phyloP scores from a whole-genome alignment of 2,888 invertebrate species.

The Synanthedon andrenaeformis region DNA sequence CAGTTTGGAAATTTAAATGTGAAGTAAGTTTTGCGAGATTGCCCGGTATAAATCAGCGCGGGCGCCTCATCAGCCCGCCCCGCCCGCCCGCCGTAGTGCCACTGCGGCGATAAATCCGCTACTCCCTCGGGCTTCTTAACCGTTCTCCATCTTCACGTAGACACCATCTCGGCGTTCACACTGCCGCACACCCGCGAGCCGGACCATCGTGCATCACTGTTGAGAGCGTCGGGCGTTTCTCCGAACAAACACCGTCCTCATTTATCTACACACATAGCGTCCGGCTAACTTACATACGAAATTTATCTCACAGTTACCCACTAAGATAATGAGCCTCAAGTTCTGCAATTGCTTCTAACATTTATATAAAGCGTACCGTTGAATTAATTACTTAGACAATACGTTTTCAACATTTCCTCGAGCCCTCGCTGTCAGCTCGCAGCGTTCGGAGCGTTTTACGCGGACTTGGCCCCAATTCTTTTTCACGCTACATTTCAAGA shows the following conservation, averaged over 20 bases:
- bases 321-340: neutral
- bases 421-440: slow-evolving; percentile 46
- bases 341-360: neutral
- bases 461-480: slow-evolving; percentile 62
- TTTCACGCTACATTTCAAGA: slow-evolving; percentile 71
- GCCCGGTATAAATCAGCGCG: slow-evolving; percentile 64
- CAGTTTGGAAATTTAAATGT: slow-evolving; percentile 71
- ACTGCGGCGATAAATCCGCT: slow-evolving; percentile 60
- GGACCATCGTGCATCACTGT: neutral
- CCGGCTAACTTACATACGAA: neutral
- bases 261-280: neutral
- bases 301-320: neutral
- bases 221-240: slow-evolving; percentile 2
- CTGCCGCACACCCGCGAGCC: slow-evolving; percentile 4
- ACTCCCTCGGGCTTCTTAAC: slow-evolving; percentile 61
- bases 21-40: slow-evolving; percentile 72
- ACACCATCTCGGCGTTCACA: slow-evolving; percentile 11
- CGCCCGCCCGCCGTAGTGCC: slow-evolving; percentile 14
- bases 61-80: slow-evolving; percentile 12
- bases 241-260: neutral
- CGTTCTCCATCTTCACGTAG: slow-evolving; percentile 50
- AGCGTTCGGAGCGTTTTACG: slow-evolving; percentile 51
- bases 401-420: slow-evolving; percentile 34
- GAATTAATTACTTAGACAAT: slow-evolving; percentile 19
- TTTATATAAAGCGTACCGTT: neutral